Base-by-base conservation (phyloP, 2,888 invertebrate species). In the Athripsodes cinereus region DNA sequence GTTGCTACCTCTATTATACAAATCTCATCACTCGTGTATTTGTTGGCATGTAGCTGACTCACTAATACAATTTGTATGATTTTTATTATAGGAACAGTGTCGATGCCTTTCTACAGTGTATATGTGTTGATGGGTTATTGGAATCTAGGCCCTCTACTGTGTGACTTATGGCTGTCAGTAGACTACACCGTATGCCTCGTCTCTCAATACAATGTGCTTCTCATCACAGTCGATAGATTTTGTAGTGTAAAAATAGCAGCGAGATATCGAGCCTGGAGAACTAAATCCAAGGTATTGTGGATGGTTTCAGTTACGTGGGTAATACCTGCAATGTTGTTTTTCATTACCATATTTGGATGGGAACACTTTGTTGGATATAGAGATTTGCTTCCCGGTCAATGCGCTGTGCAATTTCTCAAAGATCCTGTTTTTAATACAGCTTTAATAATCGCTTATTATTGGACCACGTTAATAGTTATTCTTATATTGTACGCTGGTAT, bases 121-220 rank as follows among this genome's bases (percentile, higher is more conserved):
- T 98, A 99, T 79, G 91, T 98, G 55, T 80, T 99, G 65, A 90
- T 92, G 82, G 96, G 95, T 55, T 90, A 92, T 71, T 99, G 99
- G 99, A 92, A 96, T 70, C 82, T 99, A 64, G 98, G 99, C 13
- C 92, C 95, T 22, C 80, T 98, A 60, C 81, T 97, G 6, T 99
- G 98, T 72, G 98, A 99, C 74, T 82, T 99, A 55, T 99, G 99
- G 99, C 83, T 99, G 6, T 96, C 97, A 1, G 92, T 97, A 53
- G 99, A 99, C 76, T 99, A 99, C 77, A 98, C 98, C 19, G 98
- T 98, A 26, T 99, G 99, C 71, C 82, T 99, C 52, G 97, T 97
- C 22, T 99, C 98, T 8, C 98, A 99, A 73, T 99, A 99, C 74
- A 99, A 99, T 0, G 99, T 99, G 16, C 84, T 99, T 58, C 84